phyloP scores from a whole-genome alignment of 2,113 vertebrate species.

The Falco punctatus region DNA sequence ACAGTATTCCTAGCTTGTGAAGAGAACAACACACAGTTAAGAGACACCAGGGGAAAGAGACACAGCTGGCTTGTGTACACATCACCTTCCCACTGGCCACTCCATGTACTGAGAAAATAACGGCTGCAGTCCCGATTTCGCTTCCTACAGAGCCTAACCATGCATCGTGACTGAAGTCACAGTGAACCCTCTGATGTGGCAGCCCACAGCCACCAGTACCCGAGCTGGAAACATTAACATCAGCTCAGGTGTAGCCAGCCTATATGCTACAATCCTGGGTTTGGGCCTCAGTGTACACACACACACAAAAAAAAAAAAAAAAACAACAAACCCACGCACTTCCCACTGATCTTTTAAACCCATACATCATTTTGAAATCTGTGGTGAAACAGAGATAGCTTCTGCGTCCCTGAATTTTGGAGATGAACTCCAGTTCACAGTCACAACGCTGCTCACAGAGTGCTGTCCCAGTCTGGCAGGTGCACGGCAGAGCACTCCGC shows the following conservation, averaged over 20 bases:
- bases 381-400: background rate
- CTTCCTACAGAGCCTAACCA: background rate
- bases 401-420: background rate
- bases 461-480: background rate
- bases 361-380: background rate
- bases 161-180: background rate
- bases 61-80: no score
- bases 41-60: background rate
- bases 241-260: background rate
- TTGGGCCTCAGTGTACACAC: background rate
- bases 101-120: background rate
- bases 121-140: background rate
- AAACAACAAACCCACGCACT: background rate
- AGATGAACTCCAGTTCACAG: background rate
- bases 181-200: background rate
- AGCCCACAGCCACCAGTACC: background rate
- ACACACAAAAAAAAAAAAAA: background rate
- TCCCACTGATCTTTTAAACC: background rate
- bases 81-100: background rate
- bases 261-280: background rate
- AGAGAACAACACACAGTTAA: background rate
- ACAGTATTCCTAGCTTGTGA: background rate
- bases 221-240: rapidly evolving
- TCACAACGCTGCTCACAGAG: background rate
- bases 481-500: rapidly evolving